Evolutionary conservation across 2,888 invertebrate genomes (phyloP).

Genomic region (Agriopis aurantiaria): DNA sequence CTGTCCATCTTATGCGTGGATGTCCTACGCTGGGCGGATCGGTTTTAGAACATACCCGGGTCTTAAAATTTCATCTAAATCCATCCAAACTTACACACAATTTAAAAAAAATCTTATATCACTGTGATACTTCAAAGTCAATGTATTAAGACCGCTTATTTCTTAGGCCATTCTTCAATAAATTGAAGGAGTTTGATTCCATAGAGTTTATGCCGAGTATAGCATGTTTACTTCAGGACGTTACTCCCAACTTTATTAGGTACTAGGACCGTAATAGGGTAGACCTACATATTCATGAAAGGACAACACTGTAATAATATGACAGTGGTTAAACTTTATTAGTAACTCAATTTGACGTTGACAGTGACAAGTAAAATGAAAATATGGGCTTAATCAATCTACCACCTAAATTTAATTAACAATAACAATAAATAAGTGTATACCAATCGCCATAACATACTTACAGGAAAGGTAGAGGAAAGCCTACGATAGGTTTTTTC

Average conservation of each 20-base stretch:
- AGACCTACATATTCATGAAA: constrained; percentile 37
- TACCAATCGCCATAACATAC: too few relatives aligned
- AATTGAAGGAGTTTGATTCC: constrained; percentile 51
- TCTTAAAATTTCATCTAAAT: too few relatives aligned
- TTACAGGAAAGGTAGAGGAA: too few relatives aligned
- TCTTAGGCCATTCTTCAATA: not conserved
- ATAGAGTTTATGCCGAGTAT: constrained; percentile 50
- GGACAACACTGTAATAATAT: constrained; percentile 14
- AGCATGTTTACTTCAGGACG: constrained; percentile 49
- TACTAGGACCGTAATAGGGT: constrained; percentile 40
- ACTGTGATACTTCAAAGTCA: not conserved
- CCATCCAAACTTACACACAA: too few relatives aligned
- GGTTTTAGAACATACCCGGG: too few relatives aligned
- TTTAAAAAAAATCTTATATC: not conserved
- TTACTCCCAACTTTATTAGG: constrained; percentile 45
- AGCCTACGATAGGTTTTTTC: too few relatives aligned
- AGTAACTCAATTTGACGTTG: not conserved
- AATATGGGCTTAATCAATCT: too few relatives aligned
- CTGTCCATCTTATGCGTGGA: too few relatives aligned
- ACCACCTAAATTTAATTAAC: too few relatives aligned
- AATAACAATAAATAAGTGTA: too few relatives aligned
- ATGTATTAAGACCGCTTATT: not conserved
- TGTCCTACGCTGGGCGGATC: too few relatives aligned
- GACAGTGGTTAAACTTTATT: constrained; percentile 25
- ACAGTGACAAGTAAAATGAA: not conserved